Conservation (phyloP, 2,113 vertebrate species). For the Pangasianodon gigas region DNA sequence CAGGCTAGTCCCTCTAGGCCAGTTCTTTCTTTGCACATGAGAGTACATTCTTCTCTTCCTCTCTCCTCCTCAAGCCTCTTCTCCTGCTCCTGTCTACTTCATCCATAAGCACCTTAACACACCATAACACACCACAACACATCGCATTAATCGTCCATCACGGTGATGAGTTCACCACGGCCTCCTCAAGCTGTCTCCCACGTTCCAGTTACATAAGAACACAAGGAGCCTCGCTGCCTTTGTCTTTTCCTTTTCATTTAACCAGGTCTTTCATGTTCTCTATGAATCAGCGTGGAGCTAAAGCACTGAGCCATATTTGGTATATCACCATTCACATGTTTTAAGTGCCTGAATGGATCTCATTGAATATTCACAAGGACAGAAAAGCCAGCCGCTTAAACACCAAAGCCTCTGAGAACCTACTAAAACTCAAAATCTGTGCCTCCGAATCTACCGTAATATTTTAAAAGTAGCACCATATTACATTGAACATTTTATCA, state of each 20-base stretch:
- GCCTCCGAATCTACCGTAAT: neutral
- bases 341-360: neutral
- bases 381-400: neutral
- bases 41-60: slow-evolving; percentile 22
- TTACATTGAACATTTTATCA: neutral
- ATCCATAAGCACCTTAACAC: slow-evolving; percentile 16
- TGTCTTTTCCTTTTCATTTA: slow-evolving; percentile 21
- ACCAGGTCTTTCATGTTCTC: neutral
- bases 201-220: slow-evolving; percentile 50
- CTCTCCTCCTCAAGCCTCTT: neutral
- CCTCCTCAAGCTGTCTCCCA: slow-evolving; percentile 45
- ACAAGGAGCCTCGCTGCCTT: slow-evolving; percentile 12
- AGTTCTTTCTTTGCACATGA: slow-evolving; percentile 51
- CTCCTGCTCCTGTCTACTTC: neutral
- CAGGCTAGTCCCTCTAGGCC: slow-evolving; percentile 39
- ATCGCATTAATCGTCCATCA: slow-evolving; percentile 46
- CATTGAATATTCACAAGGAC: neutral
- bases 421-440: neutral
- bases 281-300: neutral
- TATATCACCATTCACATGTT: neutral
- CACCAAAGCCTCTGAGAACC: neutral
- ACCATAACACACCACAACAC: slow-evolving; percentile 21
- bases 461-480: neutral
- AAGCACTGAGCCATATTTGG: neutral
- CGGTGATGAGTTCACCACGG: slow-evolving; percentile 25